These are phyloP conservation scores for Ericerus pela DNA, from an alignment of 1,140 invertebrate genomes.

Conservation along the genomic window DNA sequence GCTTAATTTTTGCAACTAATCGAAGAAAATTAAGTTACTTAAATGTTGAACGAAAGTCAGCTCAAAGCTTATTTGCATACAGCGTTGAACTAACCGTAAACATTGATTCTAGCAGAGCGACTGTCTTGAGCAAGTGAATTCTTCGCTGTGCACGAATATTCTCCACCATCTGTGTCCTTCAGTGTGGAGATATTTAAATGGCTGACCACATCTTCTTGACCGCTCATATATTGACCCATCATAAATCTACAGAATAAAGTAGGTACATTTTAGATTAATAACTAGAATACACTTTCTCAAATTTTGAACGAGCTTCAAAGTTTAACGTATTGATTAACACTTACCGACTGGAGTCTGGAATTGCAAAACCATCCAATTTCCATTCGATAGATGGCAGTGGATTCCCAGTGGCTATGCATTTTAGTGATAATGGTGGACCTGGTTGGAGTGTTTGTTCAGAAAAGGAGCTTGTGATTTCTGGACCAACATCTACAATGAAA, in stretches of 20 bases:
- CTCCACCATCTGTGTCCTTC: conserved; percentile 77
- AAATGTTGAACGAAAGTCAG: too few relatives aligned
- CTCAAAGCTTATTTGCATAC: background rate
- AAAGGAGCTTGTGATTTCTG: conserved; percentile 75
- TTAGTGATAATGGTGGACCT: conserved; percentile 71
- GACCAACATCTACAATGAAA: conserved; percentile 52
- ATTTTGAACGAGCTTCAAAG: background rate
- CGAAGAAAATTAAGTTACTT: too few relatives aligned
- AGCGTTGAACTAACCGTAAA: conserved; percentile 44
- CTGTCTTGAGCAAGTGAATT: conserved; percentile 61
- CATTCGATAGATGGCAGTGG: conserved; percentile 78
- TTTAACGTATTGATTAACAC: conserved; percentile 1
- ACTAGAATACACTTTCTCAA: background rate
- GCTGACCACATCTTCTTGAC: conserved; percentile 68
- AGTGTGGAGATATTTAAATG: conserved; percentile 85
- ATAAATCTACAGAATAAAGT: conserved; percentile 44
- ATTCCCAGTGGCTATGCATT: conserved; percentile 80
- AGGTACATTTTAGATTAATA: background rate
- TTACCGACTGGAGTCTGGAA: conserved; percentile 48
- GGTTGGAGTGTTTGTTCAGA: conserved; percentile 77
- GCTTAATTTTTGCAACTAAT: too few relatives aligned
- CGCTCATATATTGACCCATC: conserved; percentile 69
- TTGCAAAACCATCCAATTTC: conserved; percentile 72
- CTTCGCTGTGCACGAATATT: conserved; percentile 72
- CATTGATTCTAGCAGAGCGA: conserved; percentile 74